phyloP scores from a whole-genome alignment of 1,140 invertebrate species.

The Drosophila sturtevanti region DNA sequence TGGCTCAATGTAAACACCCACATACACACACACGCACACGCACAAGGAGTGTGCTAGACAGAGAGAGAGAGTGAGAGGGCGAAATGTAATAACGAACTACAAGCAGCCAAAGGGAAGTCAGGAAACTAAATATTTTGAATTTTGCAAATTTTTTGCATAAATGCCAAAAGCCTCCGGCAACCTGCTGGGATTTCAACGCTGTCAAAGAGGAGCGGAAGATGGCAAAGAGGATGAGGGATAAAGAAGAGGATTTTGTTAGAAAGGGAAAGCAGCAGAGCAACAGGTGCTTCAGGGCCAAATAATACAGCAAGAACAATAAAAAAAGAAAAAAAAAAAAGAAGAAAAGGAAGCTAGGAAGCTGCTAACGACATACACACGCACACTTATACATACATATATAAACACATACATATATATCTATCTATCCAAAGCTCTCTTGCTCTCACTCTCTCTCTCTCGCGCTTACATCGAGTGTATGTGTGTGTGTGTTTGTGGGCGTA shows the following conservation, averaged over 20 bases:
- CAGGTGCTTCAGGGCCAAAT: slow-evolving; percentile 27
- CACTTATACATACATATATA: no score
- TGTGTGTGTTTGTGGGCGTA: neutral
- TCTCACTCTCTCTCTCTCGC: slow-evolving; percentile 10
- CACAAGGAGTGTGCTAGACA: no score
- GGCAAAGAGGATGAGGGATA: neutral
- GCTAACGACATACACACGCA: neutral
- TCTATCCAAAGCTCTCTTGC: no score
- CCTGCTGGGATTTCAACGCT: neutral
- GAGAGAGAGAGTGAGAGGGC: no score
- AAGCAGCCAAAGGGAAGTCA: neutral
- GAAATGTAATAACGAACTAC: neutral
- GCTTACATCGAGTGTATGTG: neutral
- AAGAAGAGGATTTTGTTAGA: neutral
- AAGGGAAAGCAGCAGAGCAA: slow-evolving; percentile 12
- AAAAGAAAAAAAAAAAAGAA: slow-evolving; percentile 28
- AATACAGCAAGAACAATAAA: slow-evolving; percentile 10
- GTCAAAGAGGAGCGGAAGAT: neutral
- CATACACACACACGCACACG: no score
- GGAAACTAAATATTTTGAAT: neutral
- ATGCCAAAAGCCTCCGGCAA: neutral
- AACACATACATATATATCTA: no score
- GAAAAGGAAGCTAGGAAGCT: slow-evolving; percentile 31
- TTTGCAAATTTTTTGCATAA: slow-evolving; percentile 7
- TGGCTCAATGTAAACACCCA: no score